Conservation (phyloP, 2,888 invertebrate species). For the Acronicta aceris region DNA sequence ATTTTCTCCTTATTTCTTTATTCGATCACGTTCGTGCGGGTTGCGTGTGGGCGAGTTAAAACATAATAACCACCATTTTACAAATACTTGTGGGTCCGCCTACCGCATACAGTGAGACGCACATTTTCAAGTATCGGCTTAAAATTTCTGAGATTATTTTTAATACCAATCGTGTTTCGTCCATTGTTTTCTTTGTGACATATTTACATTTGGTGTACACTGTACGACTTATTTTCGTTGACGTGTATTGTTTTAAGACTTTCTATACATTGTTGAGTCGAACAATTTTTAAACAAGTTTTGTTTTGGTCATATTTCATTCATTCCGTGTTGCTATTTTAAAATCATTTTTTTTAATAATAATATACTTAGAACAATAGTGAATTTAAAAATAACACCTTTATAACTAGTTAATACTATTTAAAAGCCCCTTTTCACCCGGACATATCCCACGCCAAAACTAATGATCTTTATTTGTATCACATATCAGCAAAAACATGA, state of each 20-base stretch:
- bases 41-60: slow-evolving; percentile 83
- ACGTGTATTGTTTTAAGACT: slow-evolving; percentile 59
- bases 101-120: slow-evolving; percentile 82
- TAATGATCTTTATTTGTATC: slow-evolving; percentile 48
- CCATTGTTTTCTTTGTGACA: slow-evolving; percentile 85
- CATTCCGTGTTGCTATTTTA: too few relatives aligned
- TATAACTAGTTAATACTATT: slow-evolving; percentile 23
- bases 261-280: slow-evolving; percentile 44
- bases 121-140: slow-evolving; percentile 81
- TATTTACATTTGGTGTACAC: slow-evolving; percentile 72
- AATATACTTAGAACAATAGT: too few relatives aligned
- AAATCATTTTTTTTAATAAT: background rate
- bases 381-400: too few relatives aligned
- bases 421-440: slow-evolving; percentile 32
- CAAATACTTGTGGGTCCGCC: slow-evolving; percentile 72
- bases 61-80: slow-evolving; percentile 80
- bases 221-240: slow-evolving; percentile 62
- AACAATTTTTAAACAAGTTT: slow-evolving; percentile 37
- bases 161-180: slow-evolving; percentile 74
- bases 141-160: slow-evolving; percentile 75
- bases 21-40: slow-evolving; percentile 69
- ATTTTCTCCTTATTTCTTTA: slow-evolving; percentile 65
- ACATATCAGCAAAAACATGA: slow-evolving; percentile 55
- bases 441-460: slow-evolving; percentile 30
- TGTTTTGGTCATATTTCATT: slow-evolving; percentile 5